Conservation (phyloP, 2,888 invertebrate genomes). For the Acanthosepion esculentum region DNA sequence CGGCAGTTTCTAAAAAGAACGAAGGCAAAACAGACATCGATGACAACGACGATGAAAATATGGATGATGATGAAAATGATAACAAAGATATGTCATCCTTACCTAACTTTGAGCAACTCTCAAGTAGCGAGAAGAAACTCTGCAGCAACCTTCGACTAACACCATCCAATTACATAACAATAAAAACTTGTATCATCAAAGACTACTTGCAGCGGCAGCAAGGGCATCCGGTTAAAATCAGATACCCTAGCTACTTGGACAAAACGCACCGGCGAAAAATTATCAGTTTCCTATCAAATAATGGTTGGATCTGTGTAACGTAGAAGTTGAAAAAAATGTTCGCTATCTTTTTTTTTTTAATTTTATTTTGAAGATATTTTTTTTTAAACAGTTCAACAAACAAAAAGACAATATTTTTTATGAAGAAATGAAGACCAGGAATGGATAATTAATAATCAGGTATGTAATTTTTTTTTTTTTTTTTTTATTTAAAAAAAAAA, state of each 20-base stretch:
- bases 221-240: conserved; percentile 74
- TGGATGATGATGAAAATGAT: conserved; percentile 63
- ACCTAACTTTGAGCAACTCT: conserved; percentile 74
- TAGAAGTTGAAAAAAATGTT: conserved; percentile 51
- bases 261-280: conserved; percentile 78
- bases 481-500: neutral
- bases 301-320: conserved; percentile 77
- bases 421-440: neutral
- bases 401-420: neutral
- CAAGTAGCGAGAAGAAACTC: conserved; percentile 77
- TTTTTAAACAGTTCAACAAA: neutral
- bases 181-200: conserved; percentile 89
- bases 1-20: neutral
- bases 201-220: conserved; percentile 74
- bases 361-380: neutral
- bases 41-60: conserved; percentile 69
- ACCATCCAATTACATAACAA: conserved; percentile 89
- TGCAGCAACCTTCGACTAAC: conserved; percentile 86
- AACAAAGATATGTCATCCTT: conserved; percentile 67
- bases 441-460: neutral
- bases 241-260: conserved; percentile 77
- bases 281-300: conserved; percentile 78
- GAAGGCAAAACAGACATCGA: conserved; percentile 67
- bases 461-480: neutral
- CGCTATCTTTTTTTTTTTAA: neutral